Evolutionary conservation across 1,140 invertebrate species (phyloP).

Genomic region (Diprion similis): DNA sequence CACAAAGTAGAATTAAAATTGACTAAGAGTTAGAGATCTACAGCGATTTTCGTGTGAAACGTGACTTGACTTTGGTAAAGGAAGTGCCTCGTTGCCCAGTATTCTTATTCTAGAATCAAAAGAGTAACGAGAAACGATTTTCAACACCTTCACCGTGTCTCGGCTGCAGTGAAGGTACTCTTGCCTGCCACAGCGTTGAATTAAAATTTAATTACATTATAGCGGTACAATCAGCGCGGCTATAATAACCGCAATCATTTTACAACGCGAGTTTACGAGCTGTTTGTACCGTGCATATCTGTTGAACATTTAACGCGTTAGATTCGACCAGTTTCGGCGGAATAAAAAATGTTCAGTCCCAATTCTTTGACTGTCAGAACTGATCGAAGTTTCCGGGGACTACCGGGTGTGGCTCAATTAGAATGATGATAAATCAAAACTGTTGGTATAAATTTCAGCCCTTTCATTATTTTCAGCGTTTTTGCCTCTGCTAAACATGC

Average conservation of each 20-base stretch:
- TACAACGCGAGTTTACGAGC: background rate
- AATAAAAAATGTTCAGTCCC: background rate
- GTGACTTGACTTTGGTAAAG: background rate
- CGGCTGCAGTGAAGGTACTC: background rate
- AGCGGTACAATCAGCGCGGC: slow-evolving; percentile 16
- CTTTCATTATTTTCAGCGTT: background rate
- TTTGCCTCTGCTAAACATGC: background rate
- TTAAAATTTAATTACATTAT: slow-evolving; percentile 24
- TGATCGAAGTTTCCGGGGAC: background rate
- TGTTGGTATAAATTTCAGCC: background rate
- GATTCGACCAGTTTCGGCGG: background rate
- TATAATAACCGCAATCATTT: slow-evolving; percentile 3
- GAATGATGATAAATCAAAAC: background rate
- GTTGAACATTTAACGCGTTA: background rate
- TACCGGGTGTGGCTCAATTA: background rate
- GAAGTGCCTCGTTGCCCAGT: background rate
- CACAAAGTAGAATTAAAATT: no score
- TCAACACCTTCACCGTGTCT: slow-evolving; percentile 8
- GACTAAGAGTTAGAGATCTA: no score
- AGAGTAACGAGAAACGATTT: slow-evolving; percentile 10
- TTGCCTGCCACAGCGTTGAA: background rate
- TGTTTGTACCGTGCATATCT: slow-evolving; percentile 2
- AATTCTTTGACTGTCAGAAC: background rate
- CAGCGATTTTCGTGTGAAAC: background rate
- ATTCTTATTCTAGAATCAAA: background rate